These are phyloP conservation scores for Tachysurus vachellii DNA, from an alignment of 2,113 vertebrate genomes.

Conservation along the genomic window DNA sequence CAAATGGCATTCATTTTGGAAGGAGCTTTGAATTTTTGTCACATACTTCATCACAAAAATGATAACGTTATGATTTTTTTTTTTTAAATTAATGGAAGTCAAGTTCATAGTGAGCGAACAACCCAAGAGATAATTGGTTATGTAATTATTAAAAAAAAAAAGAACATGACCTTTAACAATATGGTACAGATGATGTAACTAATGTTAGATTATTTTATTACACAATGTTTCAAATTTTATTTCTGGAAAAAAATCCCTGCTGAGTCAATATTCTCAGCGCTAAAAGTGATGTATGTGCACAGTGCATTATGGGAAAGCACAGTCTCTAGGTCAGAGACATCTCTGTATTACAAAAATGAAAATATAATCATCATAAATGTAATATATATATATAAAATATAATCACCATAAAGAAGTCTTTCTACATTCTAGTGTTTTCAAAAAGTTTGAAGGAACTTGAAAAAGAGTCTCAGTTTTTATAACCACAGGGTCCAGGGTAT, in stretches of 20 bases:
- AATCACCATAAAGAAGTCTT: background rate
- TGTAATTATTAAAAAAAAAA: background rate
- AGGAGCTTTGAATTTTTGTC: background rate
- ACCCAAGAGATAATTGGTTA: background rate
- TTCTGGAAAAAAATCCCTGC: background rate
- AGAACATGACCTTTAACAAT: background rate
- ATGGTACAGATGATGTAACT: background rate
- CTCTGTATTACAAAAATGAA: background rate
- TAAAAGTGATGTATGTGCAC: background rate
- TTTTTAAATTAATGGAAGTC: background rate
- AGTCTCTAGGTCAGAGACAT: background rate
- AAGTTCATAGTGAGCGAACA: background rate
- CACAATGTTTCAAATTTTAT: background rate
- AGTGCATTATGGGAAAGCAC: background rate
- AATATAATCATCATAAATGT: too few species aligned
- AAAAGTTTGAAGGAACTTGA: too few species aligned
- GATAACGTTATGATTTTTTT: background rate
- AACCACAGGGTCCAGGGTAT: constrained; percentile 28
- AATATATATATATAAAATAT: background rate
- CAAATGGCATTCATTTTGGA: background rate
- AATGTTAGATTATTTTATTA: background rate
- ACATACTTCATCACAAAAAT: background rate
- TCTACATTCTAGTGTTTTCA: background rate
- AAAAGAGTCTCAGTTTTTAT: background rate
- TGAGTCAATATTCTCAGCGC: background rate